These are phyloP conservation scores for Heliconius erato DNA, from an alignment of 2,888 invertebrate species.

Conservation along the genomic window DNA sequence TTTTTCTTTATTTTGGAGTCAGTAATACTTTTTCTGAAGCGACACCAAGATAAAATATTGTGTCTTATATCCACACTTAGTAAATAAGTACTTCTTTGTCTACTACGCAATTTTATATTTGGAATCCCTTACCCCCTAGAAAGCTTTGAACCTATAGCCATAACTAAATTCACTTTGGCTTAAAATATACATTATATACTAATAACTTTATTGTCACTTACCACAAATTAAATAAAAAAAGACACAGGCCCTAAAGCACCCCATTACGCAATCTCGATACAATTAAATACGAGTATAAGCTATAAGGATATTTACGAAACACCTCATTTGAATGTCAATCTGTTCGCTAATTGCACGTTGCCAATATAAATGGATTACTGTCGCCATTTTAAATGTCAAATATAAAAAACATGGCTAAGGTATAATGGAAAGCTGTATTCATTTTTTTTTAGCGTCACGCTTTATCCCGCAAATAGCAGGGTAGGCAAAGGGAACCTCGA, in stretches of 20 bases:
- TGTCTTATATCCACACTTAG: too few species aligned
- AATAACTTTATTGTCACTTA: not conserved
- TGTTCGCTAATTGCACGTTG: slow-evolving; percentile 47
- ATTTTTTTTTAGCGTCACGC: not conserved
- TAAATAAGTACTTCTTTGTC: too few species aligned
- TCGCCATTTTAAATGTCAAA: slow-evolving; percentile 48
- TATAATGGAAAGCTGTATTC: not conserved
- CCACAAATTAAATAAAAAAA: not conserved
- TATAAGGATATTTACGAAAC: slow-evolving; percentile 44
- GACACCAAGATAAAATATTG: too few species aligned
- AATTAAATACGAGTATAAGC: slow-evolving; percentile 6
- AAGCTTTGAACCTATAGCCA: too few species aligned
- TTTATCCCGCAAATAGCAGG: too few species aligned
- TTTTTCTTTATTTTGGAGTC: not conserved
- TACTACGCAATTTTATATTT: too few species aligned
- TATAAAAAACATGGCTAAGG: slow-evolving; percentile 23
- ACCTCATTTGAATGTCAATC: slow-evolving; percentile 55
- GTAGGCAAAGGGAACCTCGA: too few species aligned
- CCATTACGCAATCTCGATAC: slow-evolving; percentile 16
- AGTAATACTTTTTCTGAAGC: too few species aligned
- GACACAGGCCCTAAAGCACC: not conserved
- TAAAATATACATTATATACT: too few species aligned
- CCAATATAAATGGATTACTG: slow-evolving; percentile 48
- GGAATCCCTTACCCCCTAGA: too few species aligned
- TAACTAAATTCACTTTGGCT: too few species aligned